Base-by-base conservation (phyloP, 1,140 invertebrate species). In the Hirudo medicinalis region DNA sequence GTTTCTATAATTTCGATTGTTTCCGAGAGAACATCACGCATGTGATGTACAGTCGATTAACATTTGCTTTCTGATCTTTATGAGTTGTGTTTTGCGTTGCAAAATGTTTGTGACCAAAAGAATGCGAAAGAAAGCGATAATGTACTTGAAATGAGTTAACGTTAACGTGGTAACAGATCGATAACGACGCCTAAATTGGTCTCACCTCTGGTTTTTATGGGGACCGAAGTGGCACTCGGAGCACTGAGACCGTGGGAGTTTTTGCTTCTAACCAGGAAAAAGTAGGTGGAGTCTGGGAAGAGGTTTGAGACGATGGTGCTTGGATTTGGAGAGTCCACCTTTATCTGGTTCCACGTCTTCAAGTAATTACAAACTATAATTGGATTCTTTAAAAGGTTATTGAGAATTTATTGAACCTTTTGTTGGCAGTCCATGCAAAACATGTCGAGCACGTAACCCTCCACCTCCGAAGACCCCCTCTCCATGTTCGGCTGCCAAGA, bases 261-360 rank as follows among this genome's bases (percentile, higher is more conserved):
- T 81, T 91, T 89, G 0, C 92, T 91, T 71, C 92, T 85, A 13
- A 96, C 88, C 20, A 93, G 82, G 77, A 96, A 95, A 54, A 92
- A 85, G 80, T 95, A 95, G 15, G 87, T 86, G 25, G 89, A 91
- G 75, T 90, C 90, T 4, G 88, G 89, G 72, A 87, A 88, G 63
- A 93, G 83, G 76, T 88, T 87, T 4, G 86, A 85, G 27, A 88
- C 85, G 83, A 86, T 79, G 73, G 74, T 49, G 43, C 43, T 49
- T 49, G 43, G 43, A 49, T 49, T 49, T 49, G 43, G 43, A 49
- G 43, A 49, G 0, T 49, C 43, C 11, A 49, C 15, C 43, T 49
- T 49, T 13, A 49, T 49, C 43, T 49, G 43, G 43, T 49, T 49
- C 43, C 43, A 49, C 5, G 43, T 49, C 43, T 49, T 49, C 43